Percentiles rank a stretch among this genome's conserved stretches.
These are phyloP conservation scores for Cyanoramphus novaezelandiae DNA, from an alignment of 2,113 vertebrate genomes.

Conservation along the genomic window DNA sequence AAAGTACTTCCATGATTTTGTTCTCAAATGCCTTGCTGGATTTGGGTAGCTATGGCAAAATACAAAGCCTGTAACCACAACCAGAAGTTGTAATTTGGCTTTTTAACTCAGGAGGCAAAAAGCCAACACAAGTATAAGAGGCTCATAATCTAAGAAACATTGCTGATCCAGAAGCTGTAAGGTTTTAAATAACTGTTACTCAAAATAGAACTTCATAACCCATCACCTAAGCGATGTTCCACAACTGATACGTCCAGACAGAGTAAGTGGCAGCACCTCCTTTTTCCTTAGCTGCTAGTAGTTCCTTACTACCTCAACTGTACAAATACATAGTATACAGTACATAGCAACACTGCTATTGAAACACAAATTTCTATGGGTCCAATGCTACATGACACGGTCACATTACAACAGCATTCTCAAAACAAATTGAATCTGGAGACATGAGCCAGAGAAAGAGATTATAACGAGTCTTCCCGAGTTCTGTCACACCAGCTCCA, in stretches of 20 bases:
- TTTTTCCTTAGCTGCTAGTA: neutral
- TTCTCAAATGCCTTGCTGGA: neutral
- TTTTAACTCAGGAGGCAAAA: neutral
- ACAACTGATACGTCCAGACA: neutral
- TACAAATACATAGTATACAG: neutral
- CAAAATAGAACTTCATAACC: conserved; percentile 56
- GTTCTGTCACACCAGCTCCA: neutral
- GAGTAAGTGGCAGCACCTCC: neutral
- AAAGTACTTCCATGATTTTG: neutral
- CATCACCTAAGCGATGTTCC: neutral
- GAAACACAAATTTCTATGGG: neutral
- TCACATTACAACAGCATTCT: neutral
- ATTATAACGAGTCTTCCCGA: neutral
- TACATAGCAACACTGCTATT: neutral
- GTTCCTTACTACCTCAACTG: neutral
- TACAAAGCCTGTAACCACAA: neutral
- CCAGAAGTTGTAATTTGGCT: neutral
- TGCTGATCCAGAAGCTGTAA: neutral
- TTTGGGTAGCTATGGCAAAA: neutral
- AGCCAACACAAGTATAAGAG: neutral
- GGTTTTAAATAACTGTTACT: conserved; percentile 54
- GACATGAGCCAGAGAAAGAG: neutral
- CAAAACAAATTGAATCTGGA: neutral
- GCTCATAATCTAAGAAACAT: neutral
- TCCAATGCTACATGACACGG: neutral